Evolutionary conservation across 1,140 invertebrate genomes (phyloP), one percentile per base, ranked within the genome.

Genomic region (Nautilus pompilius): DNA sequence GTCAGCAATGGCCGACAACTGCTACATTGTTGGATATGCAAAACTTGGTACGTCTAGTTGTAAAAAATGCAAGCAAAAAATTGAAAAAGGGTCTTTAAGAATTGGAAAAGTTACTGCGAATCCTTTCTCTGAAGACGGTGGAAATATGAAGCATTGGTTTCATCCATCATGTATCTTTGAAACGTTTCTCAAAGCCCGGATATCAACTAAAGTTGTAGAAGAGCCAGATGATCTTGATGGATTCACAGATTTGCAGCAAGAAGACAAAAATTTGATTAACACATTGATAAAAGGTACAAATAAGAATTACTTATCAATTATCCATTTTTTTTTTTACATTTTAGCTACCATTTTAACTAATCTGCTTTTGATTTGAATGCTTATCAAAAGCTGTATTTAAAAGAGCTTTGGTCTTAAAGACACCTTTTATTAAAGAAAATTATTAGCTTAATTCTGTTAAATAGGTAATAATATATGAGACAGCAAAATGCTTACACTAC

Each of bases 81-180:
- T 93, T 72, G 86, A 88, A 4, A 88, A 89, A 76, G 90, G 88
- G 26, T 81, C 86, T 45, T 70, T 93, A 34, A 83, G 91, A 59
- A 84, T 94, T 22, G 91, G 88, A 0, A 86, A 93, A 84, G 72
- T 92, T 26, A 86, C 88, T 4, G 73, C 88, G 0, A 94, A 91
- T 83, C 90, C 90, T 1, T 95, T 93, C 77, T 87, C 87, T 20
- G 84, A 85, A 51, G 79, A 78, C 33, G 89, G 89, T n/a, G 90
- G 89, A 6, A 89, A 89, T 68, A 93, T 94, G 91, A 95, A 93
- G 77, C 86, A 87, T 58, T 96, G 91, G 91, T 87, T 90, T 78
- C 93, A 95, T 77, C 79, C 91, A 0, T 78, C 84, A 51, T 96
- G 93, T 74, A 80, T 95, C 1, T 93, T 94, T 83, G 90, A 91